phyloP scores from a whole-genome alignment of 2,113 vertebrate genomes.

The Furnarius figulus region DNA sequence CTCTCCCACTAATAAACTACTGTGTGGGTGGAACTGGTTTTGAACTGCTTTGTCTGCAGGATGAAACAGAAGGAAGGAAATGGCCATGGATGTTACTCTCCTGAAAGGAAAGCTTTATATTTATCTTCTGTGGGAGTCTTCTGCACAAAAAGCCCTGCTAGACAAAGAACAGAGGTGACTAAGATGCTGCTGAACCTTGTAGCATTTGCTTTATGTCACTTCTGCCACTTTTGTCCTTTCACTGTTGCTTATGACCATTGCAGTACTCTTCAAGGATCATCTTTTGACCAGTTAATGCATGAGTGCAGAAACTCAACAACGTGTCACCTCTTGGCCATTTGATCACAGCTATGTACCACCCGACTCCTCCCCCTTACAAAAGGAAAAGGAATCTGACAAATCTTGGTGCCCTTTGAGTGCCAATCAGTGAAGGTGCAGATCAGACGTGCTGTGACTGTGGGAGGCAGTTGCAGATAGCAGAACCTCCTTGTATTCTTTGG shows the following conservation, averaged over 20 bases:
- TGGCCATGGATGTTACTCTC: rapidly evolving
- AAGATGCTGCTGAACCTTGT: background rate
- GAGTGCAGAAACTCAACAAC: background rate
- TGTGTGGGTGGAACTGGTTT: background rate
- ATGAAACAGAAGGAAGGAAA: background rate
- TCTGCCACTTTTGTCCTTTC: background rate
- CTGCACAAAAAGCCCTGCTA: background rate
- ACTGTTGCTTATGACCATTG: background rate
- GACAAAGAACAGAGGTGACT: background rate
- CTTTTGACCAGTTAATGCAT: background rate
- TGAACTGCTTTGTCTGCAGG: background rate
- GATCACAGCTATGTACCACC: background rate
- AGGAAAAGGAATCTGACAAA: too few species aligned
- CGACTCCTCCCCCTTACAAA: background rate
- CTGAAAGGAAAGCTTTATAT: background rate
- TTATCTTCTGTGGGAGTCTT: background rate
- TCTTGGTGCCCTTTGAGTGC: background rate
- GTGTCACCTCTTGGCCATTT: background rate
- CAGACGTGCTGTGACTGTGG: background rate
- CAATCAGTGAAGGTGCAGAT: rapidly evolving
- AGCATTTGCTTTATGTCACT: background rate
- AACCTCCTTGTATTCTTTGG: background rate
- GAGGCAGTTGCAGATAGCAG: background rate
- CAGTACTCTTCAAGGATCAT: background rate
- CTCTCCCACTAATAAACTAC: background rate